Evolutionary conservation across 2,797 vertebrate species (phyloP), one percentile per base, ranked within the genome.

Genomic region (Myotis findleyi): DNA sequence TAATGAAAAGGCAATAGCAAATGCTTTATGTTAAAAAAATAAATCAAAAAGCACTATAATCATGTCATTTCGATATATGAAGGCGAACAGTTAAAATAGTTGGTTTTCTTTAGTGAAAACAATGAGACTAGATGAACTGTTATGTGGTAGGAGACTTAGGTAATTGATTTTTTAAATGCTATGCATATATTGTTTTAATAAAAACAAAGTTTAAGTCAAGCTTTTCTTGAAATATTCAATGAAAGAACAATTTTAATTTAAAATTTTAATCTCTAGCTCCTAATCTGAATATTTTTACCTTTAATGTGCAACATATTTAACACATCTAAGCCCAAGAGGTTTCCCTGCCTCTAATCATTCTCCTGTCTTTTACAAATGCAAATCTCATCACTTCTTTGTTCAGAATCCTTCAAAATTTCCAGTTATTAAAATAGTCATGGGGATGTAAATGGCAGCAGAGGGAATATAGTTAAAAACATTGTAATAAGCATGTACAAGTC

Each of bases 101-200:
- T n/a, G 75, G 20, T 85, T 81, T 91, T 14, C 51, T 92, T 84
- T n/a, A 82, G n/a, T 41, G 30, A 94, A 53, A 95, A 93, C 62
- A 27, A 27, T 30, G 33, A 44, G 53, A 59, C 55, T 49, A 6
- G 33, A 77, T 77, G 27, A 88, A 33, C 55, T 64, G 55, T 7
- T 47, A 71, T 10, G 2, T n/a, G 33, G 72, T 33, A 84, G 62
- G 47, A 25, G 4, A 38, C 47, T n/a, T 36, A 21, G 49, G 38
- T 27, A 76, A 41, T 8, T 80, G 14, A 53, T 66, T 87, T 84
- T 68, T 68, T 51, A 73, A 79, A 73, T 85, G 44, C 44, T 66
- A 66, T 51, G 44, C 13, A 18, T 7, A 33, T 81, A 76, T 69
- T 82, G n/a, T 64, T 81, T 62, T 82, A 83, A 90, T 69, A 90